Base-by-base conservation (phyloP, 1,140 invertebrate genomes). In the Phocides pigmalion region DNA sequence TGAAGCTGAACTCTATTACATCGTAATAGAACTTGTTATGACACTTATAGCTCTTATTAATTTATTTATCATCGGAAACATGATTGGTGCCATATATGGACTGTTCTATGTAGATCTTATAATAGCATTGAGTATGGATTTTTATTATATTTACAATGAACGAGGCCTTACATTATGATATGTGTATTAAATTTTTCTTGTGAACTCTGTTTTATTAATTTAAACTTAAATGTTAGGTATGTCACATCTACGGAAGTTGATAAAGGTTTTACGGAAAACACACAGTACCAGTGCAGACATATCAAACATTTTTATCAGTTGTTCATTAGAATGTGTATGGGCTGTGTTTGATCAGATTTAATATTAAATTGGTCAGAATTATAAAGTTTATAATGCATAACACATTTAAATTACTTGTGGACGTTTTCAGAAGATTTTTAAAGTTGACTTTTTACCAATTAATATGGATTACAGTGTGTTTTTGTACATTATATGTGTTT, bases 61-160 rank as follows among this genome's bases (percentile, higher is more conserved):
- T 46, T 44, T 90, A n/a, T 68, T 85, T 42, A 25, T 81, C 46
- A 32, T 74, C 17, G 74, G 75, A 32, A 81, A 80, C 77, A 58
- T 83, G 51, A 50, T 75, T 65, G 81, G 82, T 68, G 80, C 79
- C 1, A 77, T 90, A 63, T 90, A 89, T 79, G 82, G 78, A 65
- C 49, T 90, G 19, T 85, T 90, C 68, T 90, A 90, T 67, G 17
- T 84, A 46, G 86, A 90, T 64, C 73, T 90, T 66, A 74, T 89
- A n/a, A 78, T 90, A 65, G 84, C 81, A 35, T 82, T 87, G 56
- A 25, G 32, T 20, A 70, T 89, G 72, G 88, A 90, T 69, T 62
- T 76, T 54, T 82, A 81, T 67, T 87, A 82, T 65, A 82, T 85
- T 70, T 62, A 76, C 1, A 79, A 76, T 59, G 84, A 90, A 62